Conservation (phyloP, 2,113 vertebrate species). For the Calcarius ornatus region DNA sequence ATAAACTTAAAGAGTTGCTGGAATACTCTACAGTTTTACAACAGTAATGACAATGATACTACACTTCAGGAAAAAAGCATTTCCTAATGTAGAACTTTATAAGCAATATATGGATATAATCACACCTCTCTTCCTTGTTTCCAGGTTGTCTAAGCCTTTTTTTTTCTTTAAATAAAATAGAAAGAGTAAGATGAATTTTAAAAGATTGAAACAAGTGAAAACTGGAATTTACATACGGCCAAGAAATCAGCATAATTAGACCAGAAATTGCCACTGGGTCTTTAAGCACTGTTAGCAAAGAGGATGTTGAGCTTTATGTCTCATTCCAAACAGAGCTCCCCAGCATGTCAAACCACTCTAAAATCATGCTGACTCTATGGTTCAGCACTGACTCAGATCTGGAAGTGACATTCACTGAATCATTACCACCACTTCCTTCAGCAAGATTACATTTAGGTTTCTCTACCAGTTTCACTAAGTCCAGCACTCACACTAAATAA, state of each 20-base stretch:
- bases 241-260: background rate
- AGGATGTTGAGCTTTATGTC: background rate
- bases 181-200: background rate
- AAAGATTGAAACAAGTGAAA: background rate
- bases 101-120: background rate
- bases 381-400: slow-evolving; percentile 17
- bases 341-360: background rate
- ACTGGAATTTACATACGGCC: background rate
- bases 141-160: background rate
- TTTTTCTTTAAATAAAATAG: background rate
- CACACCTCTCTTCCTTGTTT: background rate
- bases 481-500: background rate
- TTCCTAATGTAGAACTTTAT: background rate
- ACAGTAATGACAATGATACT: background rate
- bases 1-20: background rate
- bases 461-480: background rate
- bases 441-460: background rate
- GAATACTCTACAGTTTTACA: background rate
- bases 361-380: background rate
- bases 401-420: slow-evolving; percentile 14
- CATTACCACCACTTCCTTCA: slow-evolving; percentile 32
- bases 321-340: background rate
- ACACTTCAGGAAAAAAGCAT: background rate
- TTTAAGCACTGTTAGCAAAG: background rate
- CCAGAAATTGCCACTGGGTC: background rate